A percentile compares a stretch with the other conserved stretches of the same genome.
phyloP scores from a whole-genome alignment of 2,797 vertebrate genomes.

The Enteromius anoplus region DNA sequence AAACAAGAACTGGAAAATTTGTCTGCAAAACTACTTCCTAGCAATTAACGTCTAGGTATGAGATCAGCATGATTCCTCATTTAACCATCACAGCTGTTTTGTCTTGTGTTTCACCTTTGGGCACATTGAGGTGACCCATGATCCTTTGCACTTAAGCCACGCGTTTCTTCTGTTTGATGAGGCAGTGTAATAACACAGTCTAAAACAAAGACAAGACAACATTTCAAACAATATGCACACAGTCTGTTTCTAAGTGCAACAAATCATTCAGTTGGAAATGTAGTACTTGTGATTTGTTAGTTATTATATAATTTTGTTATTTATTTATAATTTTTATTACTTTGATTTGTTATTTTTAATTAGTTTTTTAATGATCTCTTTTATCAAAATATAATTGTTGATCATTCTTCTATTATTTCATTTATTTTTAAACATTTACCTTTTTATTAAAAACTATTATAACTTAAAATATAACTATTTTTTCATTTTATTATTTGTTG shows the following conservation, averaged over 20 bases:
- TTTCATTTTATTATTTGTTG: too few relatives aligned
- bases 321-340: too few relatives aligned
- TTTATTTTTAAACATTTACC: too few relatives aligned
- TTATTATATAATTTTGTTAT: too few relatives aligned
- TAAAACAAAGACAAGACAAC: conserved; percentile 23
- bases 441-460: too few relatives aligned
- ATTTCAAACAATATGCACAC: neutral
- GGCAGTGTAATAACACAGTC: conserved; percentile 64
- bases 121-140: conserved; percentile 59
- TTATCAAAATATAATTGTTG: too few relatives aligned
- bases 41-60: neutral
- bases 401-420: too few relatives aligned
- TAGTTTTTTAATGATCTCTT: too few relatives aligned
- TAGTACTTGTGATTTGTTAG: neutral
- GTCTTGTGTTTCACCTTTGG: conserved; percentile 62
- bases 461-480: too few relatives aligned
- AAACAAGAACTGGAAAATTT: neutral
- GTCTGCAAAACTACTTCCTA: neutral
- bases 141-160: neutral
- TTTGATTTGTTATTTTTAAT: too few relatives aligned
- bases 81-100: neutral
- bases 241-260: neutral
- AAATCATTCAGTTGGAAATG: neutral
- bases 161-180: conserved; percentile 26
- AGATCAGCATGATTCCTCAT: neutral